Percentiles rank a stretch among this genome's conserved stretches.
Conservation (phyloP, 1,140 invertebrate species). For the Drosophila yakuba region DNA sequence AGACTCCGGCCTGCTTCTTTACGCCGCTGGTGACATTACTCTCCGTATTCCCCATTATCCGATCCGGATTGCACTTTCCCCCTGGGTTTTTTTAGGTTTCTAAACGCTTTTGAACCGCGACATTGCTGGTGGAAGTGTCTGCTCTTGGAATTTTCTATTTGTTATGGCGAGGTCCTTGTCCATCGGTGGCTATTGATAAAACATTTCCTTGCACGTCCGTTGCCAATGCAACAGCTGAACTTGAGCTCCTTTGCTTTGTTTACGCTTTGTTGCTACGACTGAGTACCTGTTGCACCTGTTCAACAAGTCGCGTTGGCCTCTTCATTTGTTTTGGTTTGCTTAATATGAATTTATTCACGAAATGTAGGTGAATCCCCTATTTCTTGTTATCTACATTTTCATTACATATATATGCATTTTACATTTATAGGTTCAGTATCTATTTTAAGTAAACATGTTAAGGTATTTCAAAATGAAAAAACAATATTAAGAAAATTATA, state of each 20-base stretch:
- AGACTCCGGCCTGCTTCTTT: slow-evolving; percentile 95
- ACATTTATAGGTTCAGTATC: no score
- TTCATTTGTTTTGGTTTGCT: neutral
- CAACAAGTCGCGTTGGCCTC: slow-evolving; percentile 51
- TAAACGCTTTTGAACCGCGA: slow-evolving; percentile 63
- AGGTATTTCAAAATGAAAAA: no score
- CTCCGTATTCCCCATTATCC: slow-evolving; percentile 95
- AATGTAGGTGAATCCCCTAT: no score
- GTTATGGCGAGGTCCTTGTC: slow-evolving; percentile 44
- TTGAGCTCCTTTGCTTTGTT: slow-evolving; percentile 70
- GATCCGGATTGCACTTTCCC: slow-evolving; percentile 12
- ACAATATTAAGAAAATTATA: no score
- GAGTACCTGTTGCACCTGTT: slow-evolving; percentile 55
- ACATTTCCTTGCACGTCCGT: slow-evolving; percentile 56
- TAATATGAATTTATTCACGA: neutral
- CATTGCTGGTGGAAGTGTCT: slow-evolving; percentile 44
- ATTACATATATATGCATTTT: no score
- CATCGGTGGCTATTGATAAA: slow-evolving; percentile 61
- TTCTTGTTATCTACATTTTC: no score
- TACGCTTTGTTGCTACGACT: slow-evolving; percentile 64
- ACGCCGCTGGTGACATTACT: slow-evolving; percentile 96
- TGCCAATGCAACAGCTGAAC: slow-evolving; percentile 81
- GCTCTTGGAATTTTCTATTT: slow-evolving; percentile 38
- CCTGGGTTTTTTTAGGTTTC: slow-evolving; percentile 1
- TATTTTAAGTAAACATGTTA: no score